Base-by-base conservation (phyloP, 2,797 vertebrate species). In the Myioborus miniatus region DNA sequence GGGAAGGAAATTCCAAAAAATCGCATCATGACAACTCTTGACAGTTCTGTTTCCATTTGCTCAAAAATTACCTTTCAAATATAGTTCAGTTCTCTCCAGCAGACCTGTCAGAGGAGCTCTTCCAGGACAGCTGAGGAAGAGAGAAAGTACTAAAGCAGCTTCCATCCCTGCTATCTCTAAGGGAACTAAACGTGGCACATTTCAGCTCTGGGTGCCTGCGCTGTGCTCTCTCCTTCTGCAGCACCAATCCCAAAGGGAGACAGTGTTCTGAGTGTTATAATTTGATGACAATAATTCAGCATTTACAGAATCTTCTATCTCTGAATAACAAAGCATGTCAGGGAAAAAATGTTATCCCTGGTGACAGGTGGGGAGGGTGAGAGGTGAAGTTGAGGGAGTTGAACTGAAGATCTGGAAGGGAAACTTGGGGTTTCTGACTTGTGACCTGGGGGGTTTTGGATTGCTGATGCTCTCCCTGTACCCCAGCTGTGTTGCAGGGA, bases 261-360 rank as follows among this genome's bases (percentile, higher is more conserved):
- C 78, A 80, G 47, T 95, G 96, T 96, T 95, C 95, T 96, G 90
- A 97, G 81, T 94, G 4, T 95, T 95, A 59, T 96, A 96, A 97
- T 96, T 97, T 95, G 94, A 96, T 95, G 91, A 83, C 96, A 95
- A 96, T 96, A 94, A 95, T 90, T 95, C 93, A 70, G 95, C 96
- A 96, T 94, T 95, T 96, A 96, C 78, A 90, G 94, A 93, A 89
- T 95, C 95, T 96, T 96, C 93, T 30, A 27, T n/a, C 81, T 92
- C 78, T 80, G 92, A 76, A 87, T 97, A 95, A 96, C 83, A 97
- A 93, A 97, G 94, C 41, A 1, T 95, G 92, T 96, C 95, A 96
- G 64, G 83, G 39, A 95, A 82, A 55, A 93, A 93, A 34, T 70
- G 43, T 84, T 79, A 68, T 89, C 56, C 78, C 37, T 8, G 4